A percentile compares a stretch with the other conserved stretches of the same genome.
These are phyloP conservation scores for Astropecten irregularis DNA, from an alignment of 53 echinoderm and acorn worm genomes.

Conservation along the genomic window DNA sequence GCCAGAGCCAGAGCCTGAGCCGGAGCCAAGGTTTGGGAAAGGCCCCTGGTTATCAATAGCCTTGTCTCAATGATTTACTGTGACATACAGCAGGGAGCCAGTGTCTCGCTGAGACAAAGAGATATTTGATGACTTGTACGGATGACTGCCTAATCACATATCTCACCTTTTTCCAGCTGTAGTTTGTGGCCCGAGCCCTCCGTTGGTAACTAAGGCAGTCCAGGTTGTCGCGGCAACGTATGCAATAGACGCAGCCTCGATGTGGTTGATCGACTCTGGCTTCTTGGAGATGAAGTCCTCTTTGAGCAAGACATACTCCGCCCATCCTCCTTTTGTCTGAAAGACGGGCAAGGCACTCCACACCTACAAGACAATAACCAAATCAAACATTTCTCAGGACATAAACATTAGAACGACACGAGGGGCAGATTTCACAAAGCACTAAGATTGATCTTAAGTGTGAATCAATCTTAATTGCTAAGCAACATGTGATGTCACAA, in stretches of 20 bases:
- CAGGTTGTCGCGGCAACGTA: constrained; percentile 75
- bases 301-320: constrained; percentile 63
- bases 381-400: background rate
- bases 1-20: too few relatives aligned
- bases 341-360: constrained; percentile 23
- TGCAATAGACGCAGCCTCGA: constrained; percentile 64
- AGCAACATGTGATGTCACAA: too few relatives aligned
- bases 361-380: constrained; percentile 51
- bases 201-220: constrained; percentile 48
- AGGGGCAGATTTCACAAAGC: too few relatives aligned
- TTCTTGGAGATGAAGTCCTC: constrained; percentile 61
- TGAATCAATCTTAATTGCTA: too few relatives aligned
- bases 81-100: too few relatives aligned
- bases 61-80: too few relatives aligned
- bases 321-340: constrained; percentile 52
- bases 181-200: constrained; percentile 27
- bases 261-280: constrained; percentile 53
- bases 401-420: background rate
- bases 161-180: constrained; percentile 63
- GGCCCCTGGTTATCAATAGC: too few relatives aligned
- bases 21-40: too few relatives aligned
- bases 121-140: background rate
- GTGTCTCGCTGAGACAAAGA: too few relatives aligned
- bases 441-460: too few relatives aligned
- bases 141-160: background rate